Base-by-base conservation (phyloP, 1,140 invertebrate genomes). In the Sycophaga agraensis region DNA sequence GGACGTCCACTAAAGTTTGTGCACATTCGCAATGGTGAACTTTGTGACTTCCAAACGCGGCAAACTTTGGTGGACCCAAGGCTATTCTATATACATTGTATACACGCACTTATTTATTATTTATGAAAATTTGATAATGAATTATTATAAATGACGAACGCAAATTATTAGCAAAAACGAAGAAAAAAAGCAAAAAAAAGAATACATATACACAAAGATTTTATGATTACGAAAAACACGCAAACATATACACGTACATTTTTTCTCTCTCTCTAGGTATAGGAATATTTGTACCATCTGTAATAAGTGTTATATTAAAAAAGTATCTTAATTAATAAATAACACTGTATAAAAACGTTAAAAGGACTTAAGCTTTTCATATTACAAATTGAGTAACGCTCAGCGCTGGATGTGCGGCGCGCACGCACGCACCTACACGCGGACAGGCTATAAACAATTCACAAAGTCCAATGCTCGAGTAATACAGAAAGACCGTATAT, bases 211-310 rank as follows among this genome's bases (percentile, higher is more conserved):
- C 35, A 56, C 50, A 53, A 40, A 48, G 51, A 59, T 57, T 58
- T 66, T 51, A 19, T 42, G 7, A 3, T n/a, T 34, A 58, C 17
- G n/a, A 48, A 59, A 28, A 35, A 50, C 45, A 59, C 45, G 46
- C 45, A 59, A 19, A 42, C 57, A 59, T 42, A 50, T 59, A 62
- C 51, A 55, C 42, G 42, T 53, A 62, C 48, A 35, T 71, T 64
- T 72, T 64, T 42, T 59, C 35, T 59, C 42, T 57, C 54, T 53
- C 45, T 62, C 46, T 66, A 66, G 64, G 37, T 75, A 69, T 77
- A 77, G 73, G 73, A 76, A 70, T 67, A 77, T 76, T 77, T 77
- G 75, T 77, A 77, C 74, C 75, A 78, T 74, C 76, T 76, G 72
- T 77, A 78, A 70, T 76, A 76, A 78, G 70, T 73, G 70, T 70